Conservation (phyloP, 2,113 vertebrate species). For the Podarcis cretensis region DNA sequence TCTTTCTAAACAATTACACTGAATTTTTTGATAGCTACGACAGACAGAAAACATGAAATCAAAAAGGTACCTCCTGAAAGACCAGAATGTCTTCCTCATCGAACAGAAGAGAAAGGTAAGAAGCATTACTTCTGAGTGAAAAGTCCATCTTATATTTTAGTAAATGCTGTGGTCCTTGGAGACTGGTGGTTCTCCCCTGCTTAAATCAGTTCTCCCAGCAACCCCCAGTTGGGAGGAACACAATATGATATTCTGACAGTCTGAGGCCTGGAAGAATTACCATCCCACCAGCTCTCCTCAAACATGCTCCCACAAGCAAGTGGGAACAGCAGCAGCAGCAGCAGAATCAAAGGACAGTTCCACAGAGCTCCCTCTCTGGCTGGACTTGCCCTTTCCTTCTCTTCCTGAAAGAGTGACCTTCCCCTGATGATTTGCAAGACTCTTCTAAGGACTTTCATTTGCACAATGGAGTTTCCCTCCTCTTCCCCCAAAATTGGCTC, state of each 20-base stretch:
- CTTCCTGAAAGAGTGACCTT: not conserved
- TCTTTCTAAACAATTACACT: not conserved
- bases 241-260: not conserved
- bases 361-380: not conserved
- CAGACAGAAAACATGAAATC: conserved; percentile 90
- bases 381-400: not conserved
- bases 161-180: not conserved
- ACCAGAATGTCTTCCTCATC: conserved; percentile 88
- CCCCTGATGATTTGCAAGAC: not conserved
- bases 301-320: not conserved
- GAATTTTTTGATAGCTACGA: conserved; percentile 63
- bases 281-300: not conserved
- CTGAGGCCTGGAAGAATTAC: not conserved
- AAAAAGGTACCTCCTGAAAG: conserved; percentile 96
- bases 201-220: not conserved
- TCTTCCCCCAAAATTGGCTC: too few relatives aligned
- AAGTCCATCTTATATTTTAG: not conserved
- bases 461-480: too few relatives aligned
- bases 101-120: conserved; percentile 94
- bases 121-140: conserved; percentile 53
- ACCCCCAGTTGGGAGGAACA: not conserved
- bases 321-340: not conserved
- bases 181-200: not conserved
- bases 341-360: not conserved
- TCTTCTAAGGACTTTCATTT: not conserved